Conservation (phyloP, 2,888 invertebrate species). For the Eristalis arbustorum region DNA sequence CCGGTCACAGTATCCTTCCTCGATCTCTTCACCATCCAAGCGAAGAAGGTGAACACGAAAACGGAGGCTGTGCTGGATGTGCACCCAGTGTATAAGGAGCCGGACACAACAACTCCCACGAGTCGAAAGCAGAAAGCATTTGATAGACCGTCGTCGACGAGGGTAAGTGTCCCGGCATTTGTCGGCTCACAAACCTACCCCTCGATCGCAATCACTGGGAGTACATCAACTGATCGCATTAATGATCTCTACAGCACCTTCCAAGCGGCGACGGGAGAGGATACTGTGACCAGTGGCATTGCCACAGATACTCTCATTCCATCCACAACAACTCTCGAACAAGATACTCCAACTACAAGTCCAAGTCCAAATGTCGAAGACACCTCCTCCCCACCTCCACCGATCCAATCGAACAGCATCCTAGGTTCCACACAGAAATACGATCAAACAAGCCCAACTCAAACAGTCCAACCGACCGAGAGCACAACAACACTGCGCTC, state of each 20-base stretch:
- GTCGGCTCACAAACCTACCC: slow-evolving; percentile 53
- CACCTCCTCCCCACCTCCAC: slow-evolving; percentile 55
- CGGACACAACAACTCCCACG: slow-evolving; percentile 50
- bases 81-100: slow-evolving; percentile 69
- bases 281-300: slow-evolving; percentile 54
- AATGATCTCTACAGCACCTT: slow-evolving; percentile 22
- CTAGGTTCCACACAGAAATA: slow-evolving; percentile 67
- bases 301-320: slow-evolving; percentile 38
- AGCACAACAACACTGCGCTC: slow-evolving; percentile 62
- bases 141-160: neutral
- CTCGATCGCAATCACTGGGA: slow-evolving; percentile 44
- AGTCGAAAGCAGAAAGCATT: slow-evolving; percentile 26
- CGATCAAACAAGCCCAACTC: slow-evolving; percentile 64
- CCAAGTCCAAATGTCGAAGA: slow-evolving; percentile 5
- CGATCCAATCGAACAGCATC: slow-evolving; percentile 65
- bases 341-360: slow-evolving; percentile 17
- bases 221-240: slow-evolving; percentile 46
- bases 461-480: slow-evolving; percentile 47
- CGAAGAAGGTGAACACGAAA: slow-evolving; percentile 67
- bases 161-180: slow-evolving; percentile 21
- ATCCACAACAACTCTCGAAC: slow-evolving; percentile 36
- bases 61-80: slow-evolving; percentile 58
- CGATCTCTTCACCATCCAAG: slow-evolving; percentile 72
- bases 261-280: neutral
- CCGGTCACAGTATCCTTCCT: slow-evolving; percentile 71